A percentile compares a stretch with the other conserved stretches of the same genome.
Conservation (phyloP, 2,797 vertebrate species). For the Allochrocebus solatus region DNA sequence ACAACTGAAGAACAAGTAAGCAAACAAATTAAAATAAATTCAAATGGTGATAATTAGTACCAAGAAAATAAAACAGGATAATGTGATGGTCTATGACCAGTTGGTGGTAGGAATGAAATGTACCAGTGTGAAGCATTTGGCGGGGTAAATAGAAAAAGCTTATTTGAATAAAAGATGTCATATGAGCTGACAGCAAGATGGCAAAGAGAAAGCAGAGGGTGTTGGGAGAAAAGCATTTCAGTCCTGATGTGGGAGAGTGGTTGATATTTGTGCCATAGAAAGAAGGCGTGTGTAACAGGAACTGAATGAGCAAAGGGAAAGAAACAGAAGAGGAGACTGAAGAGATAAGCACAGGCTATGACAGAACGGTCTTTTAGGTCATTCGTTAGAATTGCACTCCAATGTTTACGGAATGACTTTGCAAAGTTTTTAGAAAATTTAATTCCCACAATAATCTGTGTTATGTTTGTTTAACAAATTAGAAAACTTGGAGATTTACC, state of each 20-base stretch:
- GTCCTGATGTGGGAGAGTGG: neutral
- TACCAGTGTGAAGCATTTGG: neutral
- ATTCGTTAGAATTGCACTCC: neutral
- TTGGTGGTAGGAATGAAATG: neutral
- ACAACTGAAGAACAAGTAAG: neutral
- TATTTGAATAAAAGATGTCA: neutral
- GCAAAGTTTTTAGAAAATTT: neutral
- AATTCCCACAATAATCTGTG: neutral
- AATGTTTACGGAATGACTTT: neutral
- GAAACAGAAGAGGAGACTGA: neutral
- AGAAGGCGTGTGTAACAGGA: neutral
- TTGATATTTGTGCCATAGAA: neutral
- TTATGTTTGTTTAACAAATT: neutral
- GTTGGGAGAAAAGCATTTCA: neutral
- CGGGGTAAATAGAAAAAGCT: neutral
- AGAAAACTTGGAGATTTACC: neutral
- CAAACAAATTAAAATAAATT: constrained; percentile 13
- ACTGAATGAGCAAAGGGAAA: neutral
- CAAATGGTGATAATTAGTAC: neutral
- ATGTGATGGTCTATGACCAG: neutral
- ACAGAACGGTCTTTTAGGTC: neutral
- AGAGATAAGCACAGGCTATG: neutral
- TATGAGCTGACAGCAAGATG: neutral
- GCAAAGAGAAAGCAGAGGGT: neutral
- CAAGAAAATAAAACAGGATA: neutral